Conservation (phyloP, 2,888 invertebrate genomes). For the Ochropleura plecta region DNA sequence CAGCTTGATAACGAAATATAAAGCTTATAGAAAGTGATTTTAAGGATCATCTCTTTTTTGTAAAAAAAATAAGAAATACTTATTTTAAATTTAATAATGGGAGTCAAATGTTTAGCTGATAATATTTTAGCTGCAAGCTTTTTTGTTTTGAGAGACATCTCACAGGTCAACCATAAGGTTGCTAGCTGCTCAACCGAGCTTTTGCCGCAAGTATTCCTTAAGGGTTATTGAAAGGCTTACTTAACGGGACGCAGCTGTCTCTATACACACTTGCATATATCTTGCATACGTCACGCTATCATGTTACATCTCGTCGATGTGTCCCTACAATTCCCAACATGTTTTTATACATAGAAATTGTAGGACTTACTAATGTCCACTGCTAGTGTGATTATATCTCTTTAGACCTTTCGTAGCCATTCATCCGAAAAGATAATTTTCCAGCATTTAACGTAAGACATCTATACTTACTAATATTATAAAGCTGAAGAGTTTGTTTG, state of each 20-base stretch:
- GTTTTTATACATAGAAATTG: background rate
- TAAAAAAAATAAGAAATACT: background rate
- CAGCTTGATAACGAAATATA: constrained; percentile 34
- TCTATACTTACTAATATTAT: too few relatives aligned
- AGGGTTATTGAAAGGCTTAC: too few relatives aligned
- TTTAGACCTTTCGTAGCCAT: background rate
- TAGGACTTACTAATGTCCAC: background rate
- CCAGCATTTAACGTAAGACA: background rate
- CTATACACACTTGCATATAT: too few relatives aligned
- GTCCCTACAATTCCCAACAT: too few relatives aligned
- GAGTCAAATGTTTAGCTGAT: background rate
- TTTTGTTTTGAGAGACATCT: too few relatives aligned
- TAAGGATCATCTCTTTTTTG: constrained; percentile 8
- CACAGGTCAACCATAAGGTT: too few relatives aligned
- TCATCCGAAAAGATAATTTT: background rate
- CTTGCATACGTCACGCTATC: too few relatives aligned
- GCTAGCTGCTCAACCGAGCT: too few relatives aligned
- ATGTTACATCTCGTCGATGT: too few relatives aligned
- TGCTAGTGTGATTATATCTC: background rate
- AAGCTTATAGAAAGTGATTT: constrained; percentile 21
- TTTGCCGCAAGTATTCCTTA: background rate
- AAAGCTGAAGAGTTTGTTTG: too few relatives aligned
- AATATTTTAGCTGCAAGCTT: too few relatives aligned
- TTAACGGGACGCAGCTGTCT: too few relatives aligned
- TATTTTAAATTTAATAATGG: background rate